phyloP scores from a whole-genome alignment of 2,797 vertebrate species.

The Setipinna tenuifilis region DNA sequence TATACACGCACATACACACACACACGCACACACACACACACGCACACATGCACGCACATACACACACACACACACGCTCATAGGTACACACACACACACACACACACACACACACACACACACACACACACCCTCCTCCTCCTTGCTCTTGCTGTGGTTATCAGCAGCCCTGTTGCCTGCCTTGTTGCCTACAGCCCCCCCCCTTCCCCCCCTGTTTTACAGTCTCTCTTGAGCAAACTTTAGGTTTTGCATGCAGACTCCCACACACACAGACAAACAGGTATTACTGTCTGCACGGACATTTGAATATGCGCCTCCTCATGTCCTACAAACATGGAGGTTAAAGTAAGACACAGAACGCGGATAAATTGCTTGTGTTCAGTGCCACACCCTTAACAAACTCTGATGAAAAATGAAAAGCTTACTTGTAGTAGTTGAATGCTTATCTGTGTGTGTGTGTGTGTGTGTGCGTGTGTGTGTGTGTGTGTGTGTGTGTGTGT shows the following conservation, averaged over 20 bases:
- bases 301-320: constrained; percentile 50
- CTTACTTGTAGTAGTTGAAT: background rate
- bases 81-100: too few species aligned
- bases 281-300: constrained; percentile 35
- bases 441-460: background rate
- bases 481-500: background rate
- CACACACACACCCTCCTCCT: too few species aligned
- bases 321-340: constrained; percentile 28
- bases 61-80: too few species aligned
- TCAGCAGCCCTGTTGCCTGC: background rate
- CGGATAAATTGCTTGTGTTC: background rate
- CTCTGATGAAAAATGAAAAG: background rate
- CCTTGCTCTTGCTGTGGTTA: constrained; percentile 7
- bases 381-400: constrained; percentile 17
- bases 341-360: background rate
- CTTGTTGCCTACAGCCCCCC: too few species aligned
- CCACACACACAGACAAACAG: constrained; percentile 31
- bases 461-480: background rate
- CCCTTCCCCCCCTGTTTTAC: background rate
- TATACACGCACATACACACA: too few species aligned
- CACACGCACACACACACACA: too few species aligned
- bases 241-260: constrained; percentile 14
- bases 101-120: too few species aligned
- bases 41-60: too few species aligned
- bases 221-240: background rate